Evolutionary conservation across 2,888 invertebrate genomes (phyloP).

Genomic region (Drosophila birchii): DNA sequence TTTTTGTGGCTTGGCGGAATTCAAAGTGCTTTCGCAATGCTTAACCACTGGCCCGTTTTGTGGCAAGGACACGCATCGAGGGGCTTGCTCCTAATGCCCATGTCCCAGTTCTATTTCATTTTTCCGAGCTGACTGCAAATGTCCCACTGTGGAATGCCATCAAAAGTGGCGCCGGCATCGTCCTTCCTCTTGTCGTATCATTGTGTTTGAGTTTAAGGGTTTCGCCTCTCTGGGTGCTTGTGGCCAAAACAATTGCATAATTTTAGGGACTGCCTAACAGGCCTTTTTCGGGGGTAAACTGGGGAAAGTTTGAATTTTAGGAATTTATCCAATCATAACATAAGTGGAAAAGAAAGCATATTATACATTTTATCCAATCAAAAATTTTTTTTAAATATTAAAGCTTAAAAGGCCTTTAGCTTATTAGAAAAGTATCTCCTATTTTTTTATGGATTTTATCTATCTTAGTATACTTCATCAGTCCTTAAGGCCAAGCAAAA

Average conservation of each 20-base stretch:
- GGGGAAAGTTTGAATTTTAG: not conserved
- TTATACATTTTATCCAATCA: not conserved
- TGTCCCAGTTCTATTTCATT: conserved; percentile 14
- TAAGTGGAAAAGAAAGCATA: not conserved
- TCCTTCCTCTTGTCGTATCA: conserved; percentile 8
- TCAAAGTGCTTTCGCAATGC: conserved; percentile 14
- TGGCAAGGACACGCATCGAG: conserved; percentile 32
- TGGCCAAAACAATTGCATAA: conserved; percentile 67
- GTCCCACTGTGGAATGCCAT: conserved; percentile 45
- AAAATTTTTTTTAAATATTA: not conserved
- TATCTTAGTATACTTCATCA: not conserved
- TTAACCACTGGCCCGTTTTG: conserved; percentile 10
- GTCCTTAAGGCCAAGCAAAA: not conserved
- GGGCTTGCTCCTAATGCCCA: conserved; percentile 19
- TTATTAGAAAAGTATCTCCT: not conserved
- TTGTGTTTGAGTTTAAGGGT: conserved; percentile 8
- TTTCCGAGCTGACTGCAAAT: conserved; percentile 29
- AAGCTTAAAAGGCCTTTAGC: not conserved
- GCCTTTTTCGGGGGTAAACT: not conserved
- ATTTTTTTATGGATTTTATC: not conserved
- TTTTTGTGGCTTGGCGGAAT: conserved; percentile 24
- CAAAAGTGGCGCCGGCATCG: conserved; percentile 23
- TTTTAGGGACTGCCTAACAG: conserved; percentile 23
- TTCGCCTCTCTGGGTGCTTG: conserved; percentile 28
- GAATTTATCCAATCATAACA: not conserved